Conservation (phyloP, 2,888 invertebrate genomes). For the Chrysomela aeneicollis region DNA sequence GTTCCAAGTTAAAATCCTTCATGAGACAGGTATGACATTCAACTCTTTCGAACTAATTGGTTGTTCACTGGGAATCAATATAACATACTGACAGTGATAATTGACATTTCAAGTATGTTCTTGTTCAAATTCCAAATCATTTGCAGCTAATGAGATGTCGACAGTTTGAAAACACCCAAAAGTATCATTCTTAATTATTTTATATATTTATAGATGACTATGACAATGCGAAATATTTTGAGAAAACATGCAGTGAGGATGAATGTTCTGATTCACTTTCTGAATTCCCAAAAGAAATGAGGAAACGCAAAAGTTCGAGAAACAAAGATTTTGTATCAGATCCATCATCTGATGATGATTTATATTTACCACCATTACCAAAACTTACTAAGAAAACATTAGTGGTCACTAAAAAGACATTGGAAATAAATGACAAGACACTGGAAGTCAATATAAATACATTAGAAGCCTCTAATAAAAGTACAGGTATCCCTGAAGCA, state of each 20-base stretch:
- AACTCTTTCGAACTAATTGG: background rate
- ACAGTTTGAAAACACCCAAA: background rate
- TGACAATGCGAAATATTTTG: background rate
- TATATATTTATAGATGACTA: background rate
- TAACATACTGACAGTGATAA: background rate
- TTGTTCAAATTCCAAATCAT: background rate
- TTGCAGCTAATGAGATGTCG: background rate
- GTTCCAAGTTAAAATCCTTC: slow-evolving; percentile 5
- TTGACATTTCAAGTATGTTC: background rate
- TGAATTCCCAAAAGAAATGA: background rate
- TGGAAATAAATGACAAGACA: too few species aligned
- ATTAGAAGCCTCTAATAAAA: too few species aligned
- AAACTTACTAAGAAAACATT: background rate
- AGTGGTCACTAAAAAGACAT: too few species aligned
- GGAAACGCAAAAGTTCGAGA: background rate
- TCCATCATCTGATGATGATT: background rate
- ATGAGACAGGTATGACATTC: slow-evolving; percentile 8
- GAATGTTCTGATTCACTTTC: slow-evolving; percentile 3
- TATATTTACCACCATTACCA: too few species aligned
- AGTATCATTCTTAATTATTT: background rate
- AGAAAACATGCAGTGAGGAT: background rate
- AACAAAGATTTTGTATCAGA: slow-evolving; percentile 4
- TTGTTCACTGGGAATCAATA: background rate
- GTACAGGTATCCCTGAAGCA: too few species aligned
- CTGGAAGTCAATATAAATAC: too few species aligned